Evolutionary conservation across 2,113 vertebrate genomes (phyloP).

Genomic region (Peromyscus polionotus): DNA sequence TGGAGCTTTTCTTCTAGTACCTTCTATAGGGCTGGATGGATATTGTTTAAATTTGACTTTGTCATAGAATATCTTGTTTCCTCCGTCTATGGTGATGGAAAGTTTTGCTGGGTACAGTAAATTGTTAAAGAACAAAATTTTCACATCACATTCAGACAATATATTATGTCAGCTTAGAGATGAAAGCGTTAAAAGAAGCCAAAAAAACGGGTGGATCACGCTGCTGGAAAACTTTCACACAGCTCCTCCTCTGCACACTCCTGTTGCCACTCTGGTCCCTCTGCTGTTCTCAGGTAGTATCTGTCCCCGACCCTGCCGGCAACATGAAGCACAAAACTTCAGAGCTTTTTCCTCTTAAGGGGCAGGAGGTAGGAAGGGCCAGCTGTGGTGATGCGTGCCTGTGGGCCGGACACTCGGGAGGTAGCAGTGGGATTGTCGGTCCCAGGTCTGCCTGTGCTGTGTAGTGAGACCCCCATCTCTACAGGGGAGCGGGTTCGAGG

Average conservation of each 20-base stretch:
- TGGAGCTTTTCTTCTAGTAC: no score
- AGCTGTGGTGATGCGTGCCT: background rate
- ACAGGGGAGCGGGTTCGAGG: background rate
- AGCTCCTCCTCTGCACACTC: background rate
- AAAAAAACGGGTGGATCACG: background rate
- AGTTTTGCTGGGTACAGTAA: background rate
- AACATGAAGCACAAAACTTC: background rate
- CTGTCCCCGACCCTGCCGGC: background rate
- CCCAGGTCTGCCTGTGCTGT: background rate
- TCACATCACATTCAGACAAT: background rate
- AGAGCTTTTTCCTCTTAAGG: slow-evolving; percentile 21
- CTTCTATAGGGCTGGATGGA: no score
- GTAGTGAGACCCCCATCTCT: background rate
- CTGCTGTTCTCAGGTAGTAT: background rate
- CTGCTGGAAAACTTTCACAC: background rate
- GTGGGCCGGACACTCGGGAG: background rate
- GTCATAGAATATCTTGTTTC: no score
- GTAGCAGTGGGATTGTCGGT: background rate
- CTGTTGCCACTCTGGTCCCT: background rate
- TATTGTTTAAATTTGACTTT: no score
- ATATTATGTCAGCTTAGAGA: background rate
- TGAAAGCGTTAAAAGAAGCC: background rate
- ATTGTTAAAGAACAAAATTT: slow-evolving; percentile 4
- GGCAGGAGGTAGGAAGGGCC: background rate
- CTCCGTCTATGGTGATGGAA: no score